These are phyloP conservation scores for Rhagophthalmus giganteus DNA, from an alignment of 2,888 invertebrate species.

Conservation along the genomic window DNA sequence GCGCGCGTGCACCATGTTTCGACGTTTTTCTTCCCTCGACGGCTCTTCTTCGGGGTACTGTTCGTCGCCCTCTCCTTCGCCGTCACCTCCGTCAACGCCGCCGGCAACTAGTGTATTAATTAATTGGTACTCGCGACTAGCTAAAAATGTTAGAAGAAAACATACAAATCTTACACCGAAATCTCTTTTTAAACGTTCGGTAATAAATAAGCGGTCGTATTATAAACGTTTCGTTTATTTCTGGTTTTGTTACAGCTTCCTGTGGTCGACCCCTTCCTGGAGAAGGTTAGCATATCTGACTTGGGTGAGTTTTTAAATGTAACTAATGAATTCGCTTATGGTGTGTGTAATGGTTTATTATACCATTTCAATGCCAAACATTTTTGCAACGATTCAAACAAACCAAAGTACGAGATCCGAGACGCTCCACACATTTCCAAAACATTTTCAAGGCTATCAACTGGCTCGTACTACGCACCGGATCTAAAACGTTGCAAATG, in stretches of 20 bases:
- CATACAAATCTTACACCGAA: slow-evolving; percentile 44
- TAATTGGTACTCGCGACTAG: slow-evolving; percentile 49
- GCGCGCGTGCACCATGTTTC: slow-evolving; percentile 47
- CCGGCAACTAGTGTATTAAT: slow-evolving; percentile 44
- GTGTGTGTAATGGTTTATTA: neutral
- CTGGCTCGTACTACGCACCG: too few species aligned
- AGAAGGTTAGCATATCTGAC: slow-evolving; percentile 79
- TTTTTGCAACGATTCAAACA: too few species aligned
- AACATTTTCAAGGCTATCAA: too few species aligned
- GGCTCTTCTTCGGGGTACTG: slow-evolving; percentile 25
- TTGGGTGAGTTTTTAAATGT: slow-evolving; percentile 77
- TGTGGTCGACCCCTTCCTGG: slow-evolving; percentile 88
- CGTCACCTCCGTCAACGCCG: slow-evolving; percentile 39
- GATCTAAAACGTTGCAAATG: too few species aligned
- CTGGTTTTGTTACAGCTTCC: slow-evolving; percentile 73
- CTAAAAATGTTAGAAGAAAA: slow-evolving; percentile 44
- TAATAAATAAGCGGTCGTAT: slow-evolving; percentile 18
- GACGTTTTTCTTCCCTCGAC: slow-evolving; percentile 41
- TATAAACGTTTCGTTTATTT: slow-evolving; percentile 10
- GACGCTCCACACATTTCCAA: too few species aligned
- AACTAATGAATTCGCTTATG: too few species aligned
- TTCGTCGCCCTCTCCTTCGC: slow-evolving; percentile 32
- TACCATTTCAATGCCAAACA: too few species aligned
- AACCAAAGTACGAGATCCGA: too few species aligned
- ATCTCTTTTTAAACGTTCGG: slow-evolving; percentile 43